phyloP scores from a whole-genome alignment of 1,140 invertebrate genomes.

The Neodiprion lecontei region DNA sequence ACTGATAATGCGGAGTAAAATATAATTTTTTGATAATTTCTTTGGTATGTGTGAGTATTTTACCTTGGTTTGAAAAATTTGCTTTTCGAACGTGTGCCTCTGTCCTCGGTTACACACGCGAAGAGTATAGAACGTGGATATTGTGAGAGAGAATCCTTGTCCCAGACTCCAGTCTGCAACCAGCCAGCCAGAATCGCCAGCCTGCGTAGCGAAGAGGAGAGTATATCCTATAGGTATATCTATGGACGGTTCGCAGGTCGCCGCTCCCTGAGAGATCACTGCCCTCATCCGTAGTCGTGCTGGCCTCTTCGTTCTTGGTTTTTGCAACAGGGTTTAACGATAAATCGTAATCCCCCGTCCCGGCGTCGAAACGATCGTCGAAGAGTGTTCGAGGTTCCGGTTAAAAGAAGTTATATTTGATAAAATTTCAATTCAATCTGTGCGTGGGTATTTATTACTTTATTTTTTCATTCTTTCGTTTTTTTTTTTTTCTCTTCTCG shows the following conservation, averaged over 20 bases:
- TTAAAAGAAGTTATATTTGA: no score
- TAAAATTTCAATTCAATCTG: no score
- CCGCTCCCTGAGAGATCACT: conserved; percentile 62
- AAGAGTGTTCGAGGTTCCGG: no score
- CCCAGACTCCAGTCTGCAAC: neutral
- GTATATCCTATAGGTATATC: conserved; percentile 30
- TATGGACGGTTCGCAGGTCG: conserved; percentile 53
- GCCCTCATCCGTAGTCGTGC: conserved; percentile 43
- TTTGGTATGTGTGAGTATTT: no score
- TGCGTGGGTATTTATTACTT: neutral
- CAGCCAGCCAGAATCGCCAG: neutral
- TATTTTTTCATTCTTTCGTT: neutral
- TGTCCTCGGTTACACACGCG: no score
- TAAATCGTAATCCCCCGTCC: no score
- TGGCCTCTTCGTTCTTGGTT: neutral
- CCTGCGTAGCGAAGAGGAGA: neutral
- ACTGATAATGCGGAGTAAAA: no score
- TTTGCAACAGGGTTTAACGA: neutral
- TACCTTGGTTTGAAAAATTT: no score
- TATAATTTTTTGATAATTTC: no score
- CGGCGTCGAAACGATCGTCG: no score
- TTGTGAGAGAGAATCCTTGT: neutral
- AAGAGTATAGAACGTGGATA: neutral
- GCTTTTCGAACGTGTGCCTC: no score
- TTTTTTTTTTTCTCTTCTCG: neutral